Evolutionary conservation across 2,113 vertebrate genomes (phyloP).

Genomic region (Nanorana parkeri): DNA sequence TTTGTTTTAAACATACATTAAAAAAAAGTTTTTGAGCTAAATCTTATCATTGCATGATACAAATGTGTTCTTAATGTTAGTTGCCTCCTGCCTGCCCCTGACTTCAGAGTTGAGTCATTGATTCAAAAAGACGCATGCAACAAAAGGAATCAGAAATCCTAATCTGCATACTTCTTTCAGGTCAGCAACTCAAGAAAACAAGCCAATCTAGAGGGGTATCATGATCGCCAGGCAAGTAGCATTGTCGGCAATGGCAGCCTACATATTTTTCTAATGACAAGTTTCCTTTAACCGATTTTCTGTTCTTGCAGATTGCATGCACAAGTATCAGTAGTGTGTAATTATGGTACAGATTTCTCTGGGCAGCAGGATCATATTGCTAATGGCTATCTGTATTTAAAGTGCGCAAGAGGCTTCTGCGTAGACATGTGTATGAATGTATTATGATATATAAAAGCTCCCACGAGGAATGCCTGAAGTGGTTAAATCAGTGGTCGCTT

Average conservation of each 20-base stretch:
- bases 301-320: not conserved
- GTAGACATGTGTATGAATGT: conserved; percentile 20
- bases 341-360: not conserved
- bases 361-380: not conserved
- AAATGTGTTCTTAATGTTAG: no score
- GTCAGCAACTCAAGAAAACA: no score
- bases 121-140: no score
- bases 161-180: no score
- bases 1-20: no score
- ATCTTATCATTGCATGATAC: no score
- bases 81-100: no score
- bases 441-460: conserved; percentile 33
- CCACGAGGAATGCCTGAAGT: conserved; percentile 9
- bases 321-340: not conserved
- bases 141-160: no score
- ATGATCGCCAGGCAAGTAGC: no score
- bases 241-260: not conserved
- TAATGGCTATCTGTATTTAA: not conserved
- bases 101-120: no score
- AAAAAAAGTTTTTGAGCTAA: no score
- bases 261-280: not conserved
- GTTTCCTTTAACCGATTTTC: not conserved
- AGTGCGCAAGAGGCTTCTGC: not conserved
- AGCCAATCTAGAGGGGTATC: no score
- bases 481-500: conserved; percentile 38